phyloP scores from a whole-genome alignment of 1,140 invertebrate species.

The Neomicropteryx cornuta region DNA sequence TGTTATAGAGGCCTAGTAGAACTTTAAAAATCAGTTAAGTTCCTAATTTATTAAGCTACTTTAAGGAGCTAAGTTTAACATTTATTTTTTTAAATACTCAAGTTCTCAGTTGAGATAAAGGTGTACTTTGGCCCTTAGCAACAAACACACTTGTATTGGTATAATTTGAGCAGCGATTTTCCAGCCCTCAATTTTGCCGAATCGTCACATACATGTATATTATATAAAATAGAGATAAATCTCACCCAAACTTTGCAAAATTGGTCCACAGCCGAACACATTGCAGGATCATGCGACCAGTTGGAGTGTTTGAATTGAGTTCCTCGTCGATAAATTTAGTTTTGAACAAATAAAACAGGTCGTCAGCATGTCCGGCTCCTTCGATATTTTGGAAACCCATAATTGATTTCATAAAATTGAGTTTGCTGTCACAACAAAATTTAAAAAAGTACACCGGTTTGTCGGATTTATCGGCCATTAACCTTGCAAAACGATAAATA shows the following conservation, averaged over 20 bases:
- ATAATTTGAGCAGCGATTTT: no score
- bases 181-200: no score
- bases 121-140: no score
- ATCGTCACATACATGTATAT: no score
- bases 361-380: conserved; percentile 42
- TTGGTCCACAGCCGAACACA: conserved; percentile 48
- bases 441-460: conserved; percentile 27
- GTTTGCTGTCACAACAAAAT: conserved; percentile 20
- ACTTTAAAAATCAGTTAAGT: no score
- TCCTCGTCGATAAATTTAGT: conserved; percentile 22
- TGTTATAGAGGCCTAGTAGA: no score
- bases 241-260: conserved; percentile 49
- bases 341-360: conserved; percentile 42
- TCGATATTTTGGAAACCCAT: conserved; percentile 10
- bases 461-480: conserved; percentile 15
- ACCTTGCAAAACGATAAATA: conserved; percentile 24
- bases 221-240: no score
- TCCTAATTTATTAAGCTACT: no score
- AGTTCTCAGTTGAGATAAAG: no score
- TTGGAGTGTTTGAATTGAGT: conserved; percentile 13
- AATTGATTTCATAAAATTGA: conserved; percentile 10
- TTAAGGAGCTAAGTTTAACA: no score
- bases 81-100: no score
- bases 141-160: no score
- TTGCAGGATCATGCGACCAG: conserved; percentile 12